Percentiles rank a stretch among this genome's conserved stretches.
Conservation (phyloP, 1,140 invertebrate species). For the Drosophila parabipectinata region DNA sequence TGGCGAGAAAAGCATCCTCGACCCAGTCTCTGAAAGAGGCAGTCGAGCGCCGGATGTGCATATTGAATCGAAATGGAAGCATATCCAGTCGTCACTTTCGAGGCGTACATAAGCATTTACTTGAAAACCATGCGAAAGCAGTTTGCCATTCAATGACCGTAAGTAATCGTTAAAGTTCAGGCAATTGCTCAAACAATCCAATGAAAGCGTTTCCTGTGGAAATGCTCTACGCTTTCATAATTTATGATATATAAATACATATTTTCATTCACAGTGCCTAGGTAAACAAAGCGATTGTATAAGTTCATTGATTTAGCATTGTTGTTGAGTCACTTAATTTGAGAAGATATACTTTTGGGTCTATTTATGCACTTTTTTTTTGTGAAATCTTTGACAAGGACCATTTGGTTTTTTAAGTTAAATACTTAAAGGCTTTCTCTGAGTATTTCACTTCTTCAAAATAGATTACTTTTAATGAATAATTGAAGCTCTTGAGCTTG, state of each 20-base stretch:
- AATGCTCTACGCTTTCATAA: slow-evolving; percentile 1
- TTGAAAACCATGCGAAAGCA: slow-evolving; percentile 88
- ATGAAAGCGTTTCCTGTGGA: not conserved
- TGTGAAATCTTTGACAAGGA: not conserved
- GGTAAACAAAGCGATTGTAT: slow-evolving; percentile 47
- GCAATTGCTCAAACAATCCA: not conserved
- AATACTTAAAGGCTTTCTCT: not conserved
- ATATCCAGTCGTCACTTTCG: slow-evolving; percentile 85
- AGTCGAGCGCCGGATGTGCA: slow-evolving; percentile 52
- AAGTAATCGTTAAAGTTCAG: slow-evolving; percentile 80
- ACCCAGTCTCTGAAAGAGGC: slow-evolving; percentile 67
- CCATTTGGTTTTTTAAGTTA: not conserved
- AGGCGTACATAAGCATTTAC: slow-evolving; percentile 90
- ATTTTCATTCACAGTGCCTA: slow-evolving; percentile 21
- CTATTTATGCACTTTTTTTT: slow-evolving; percentile 2
- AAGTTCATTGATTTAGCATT: slow-evolving; percentile 41
- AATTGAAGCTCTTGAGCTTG: not conserved
- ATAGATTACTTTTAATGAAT: not conserved
- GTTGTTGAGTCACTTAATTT: slow-evolving; percentile 33
- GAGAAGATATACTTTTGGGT: slow-evolving; percentile 1
- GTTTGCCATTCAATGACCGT: slow-evolving; percentile 91
- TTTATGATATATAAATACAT: slow-evolving; percentile 3
- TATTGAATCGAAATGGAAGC: slow-evolving; percentile 79
- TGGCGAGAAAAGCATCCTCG: slow-evolving; percentile 48
- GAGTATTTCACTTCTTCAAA: slow-evolving; percentile 4